Evolutionary conservation across 2,888 invertebrate genomes (phyloP).

Genomic region (Orchesella flavescens): DNA sequence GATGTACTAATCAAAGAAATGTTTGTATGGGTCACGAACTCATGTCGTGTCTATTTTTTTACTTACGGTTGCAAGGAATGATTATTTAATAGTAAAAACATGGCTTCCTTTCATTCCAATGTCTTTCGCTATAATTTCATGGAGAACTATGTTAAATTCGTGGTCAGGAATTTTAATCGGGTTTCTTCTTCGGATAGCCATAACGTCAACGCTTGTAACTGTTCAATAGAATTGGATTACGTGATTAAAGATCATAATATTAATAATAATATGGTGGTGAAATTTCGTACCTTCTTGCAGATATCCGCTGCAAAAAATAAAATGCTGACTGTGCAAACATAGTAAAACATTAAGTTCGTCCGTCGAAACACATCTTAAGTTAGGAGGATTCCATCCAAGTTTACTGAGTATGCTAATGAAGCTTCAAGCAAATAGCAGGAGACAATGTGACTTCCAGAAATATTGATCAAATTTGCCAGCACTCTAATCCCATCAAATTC

Average conservation of each 20-base stretch:
- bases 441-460: constrained; percentile 5
- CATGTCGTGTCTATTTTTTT: too few species aligned
- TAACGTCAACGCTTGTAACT: constrained; percentile 34
- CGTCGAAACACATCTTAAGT: constrained; percentile 1
- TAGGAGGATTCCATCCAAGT: constrained; percentile 12
- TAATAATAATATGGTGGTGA: too few species aligned
- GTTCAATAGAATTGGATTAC: not conserved
- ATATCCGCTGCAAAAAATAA: constrained; percentile 18
- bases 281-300: constrained; percentile 18
- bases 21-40: not conserved
- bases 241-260: too few species aligned
- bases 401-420: constrained; percentile 14
- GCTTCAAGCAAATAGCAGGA: constrained; percentile 26
- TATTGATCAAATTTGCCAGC: constrained; percentile 9
- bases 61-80: constrained; percentile 25
- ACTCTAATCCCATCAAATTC: constrained; percentile 14
- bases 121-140: constrained; percentile 41
- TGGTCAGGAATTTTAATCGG: constrained; percentile 21
- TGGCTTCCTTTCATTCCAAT: constrained; percentile 44
- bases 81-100: constrained; percentile 49
- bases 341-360: constrained; percentile 16
- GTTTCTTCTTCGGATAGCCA: constrained; percentile 21
- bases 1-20: not conserved
- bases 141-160: constrained; percentile 39
- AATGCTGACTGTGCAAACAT: not conserved